Evolutionary conservation across 1,140 invertebrate genomes (phyloP).

Genomic region (Pseudomyrmex sp.): DNA sequence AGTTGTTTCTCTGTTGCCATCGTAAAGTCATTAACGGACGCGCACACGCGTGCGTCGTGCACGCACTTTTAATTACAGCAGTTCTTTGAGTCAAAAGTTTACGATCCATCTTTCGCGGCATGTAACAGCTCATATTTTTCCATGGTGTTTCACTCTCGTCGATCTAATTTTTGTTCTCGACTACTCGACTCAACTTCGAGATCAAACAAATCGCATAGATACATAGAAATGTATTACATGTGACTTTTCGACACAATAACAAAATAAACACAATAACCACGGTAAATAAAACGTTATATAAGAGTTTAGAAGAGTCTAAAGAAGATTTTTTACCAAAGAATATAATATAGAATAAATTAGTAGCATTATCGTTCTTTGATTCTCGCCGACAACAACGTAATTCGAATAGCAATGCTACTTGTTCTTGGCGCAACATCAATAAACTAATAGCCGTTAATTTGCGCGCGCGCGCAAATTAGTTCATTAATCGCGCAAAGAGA

Average conservation of each 20-base stretch:
- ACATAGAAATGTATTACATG: background rate
- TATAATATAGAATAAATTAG: background rate
- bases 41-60: background rate
- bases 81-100: slow-evolving; percentile 43
- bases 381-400: background rate
- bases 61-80: slow-evolving; percentile 64
- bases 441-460: slow-evolving; percentile 18
- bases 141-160: slow-evolving; percentile 18
- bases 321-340: background rate
- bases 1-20: background rate
- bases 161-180: background rate
- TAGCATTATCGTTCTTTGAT: background rate
- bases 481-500: slow-evolving; percentile 22
- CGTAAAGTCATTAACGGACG: slow-evolving; percentile 49
- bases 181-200: background rate
- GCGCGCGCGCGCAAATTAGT: slow-evolving; percentile 22
- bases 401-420: background rate
- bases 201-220: background rate
- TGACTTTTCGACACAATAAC: background rate
- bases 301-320: background rate
- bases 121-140: slow-evolving; percentile 49
- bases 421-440: slow-evolving; percentile 3
- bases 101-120: background rate
- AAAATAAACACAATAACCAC: background rate
- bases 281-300: background rate